Percentiles rank a stretch among this genome's conserved stretches.
phyloP scores from a whole-genome alignment of 1,140 invertebrate species.

The Drosophila saltans region DNA sequence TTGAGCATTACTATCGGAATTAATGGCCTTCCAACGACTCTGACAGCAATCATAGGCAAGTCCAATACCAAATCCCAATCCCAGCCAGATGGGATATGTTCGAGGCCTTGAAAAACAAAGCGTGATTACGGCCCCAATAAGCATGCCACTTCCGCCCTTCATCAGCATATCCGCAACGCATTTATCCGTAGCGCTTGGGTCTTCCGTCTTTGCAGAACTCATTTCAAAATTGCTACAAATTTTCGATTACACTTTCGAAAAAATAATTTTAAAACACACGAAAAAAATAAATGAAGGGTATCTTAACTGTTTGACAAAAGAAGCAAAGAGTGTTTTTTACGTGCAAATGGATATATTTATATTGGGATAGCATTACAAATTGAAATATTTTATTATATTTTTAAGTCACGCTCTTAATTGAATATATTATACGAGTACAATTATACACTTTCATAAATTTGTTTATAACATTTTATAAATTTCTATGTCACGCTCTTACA shows the following conservation, averaged over 20 bases:
- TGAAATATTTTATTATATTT: not conserved
- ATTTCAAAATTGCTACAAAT: not conserved
- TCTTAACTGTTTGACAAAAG: not conserved
- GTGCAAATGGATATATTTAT: too few species aligned
- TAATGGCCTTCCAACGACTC: slow-evolving; percentile 24
- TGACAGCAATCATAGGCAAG: slow-evolving; percentile 54
- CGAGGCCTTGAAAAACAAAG: slow-evolving; percentile 46
- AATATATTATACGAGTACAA: not conserved
- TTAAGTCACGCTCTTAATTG: slow-evolving; percentile 1
- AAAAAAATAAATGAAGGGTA: not conserved
- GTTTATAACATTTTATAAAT: not conserved
- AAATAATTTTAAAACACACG: not conserved
- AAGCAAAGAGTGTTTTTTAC: too few species aligned
- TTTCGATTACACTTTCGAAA: not conserved
- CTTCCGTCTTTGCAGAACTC: not conserved
- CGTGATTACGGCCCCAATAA: slow-evolving; percentile 40
- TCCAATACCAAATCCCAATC: slow-evolving; percentile 45
- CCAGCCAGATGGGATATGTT: slow-evolving; percentile 51
- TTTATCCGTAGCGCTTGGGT: slow-evolving; percentile 24
- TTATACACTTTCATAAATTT: not conserved
- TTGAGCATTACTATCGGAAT: not conserved
- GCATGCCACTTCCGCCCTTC: slow-evolving; percentile 47
- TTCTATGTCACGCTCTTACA: slow-evolving; percentile 7
- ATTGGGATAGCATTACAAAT: too few species aligned
- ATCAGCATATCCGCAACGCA: slow-evolving; percentile 43